Base-by-base conservation (phyloP, 2,888 invertebrate species). In the Ethmia dodecea region DNA sequence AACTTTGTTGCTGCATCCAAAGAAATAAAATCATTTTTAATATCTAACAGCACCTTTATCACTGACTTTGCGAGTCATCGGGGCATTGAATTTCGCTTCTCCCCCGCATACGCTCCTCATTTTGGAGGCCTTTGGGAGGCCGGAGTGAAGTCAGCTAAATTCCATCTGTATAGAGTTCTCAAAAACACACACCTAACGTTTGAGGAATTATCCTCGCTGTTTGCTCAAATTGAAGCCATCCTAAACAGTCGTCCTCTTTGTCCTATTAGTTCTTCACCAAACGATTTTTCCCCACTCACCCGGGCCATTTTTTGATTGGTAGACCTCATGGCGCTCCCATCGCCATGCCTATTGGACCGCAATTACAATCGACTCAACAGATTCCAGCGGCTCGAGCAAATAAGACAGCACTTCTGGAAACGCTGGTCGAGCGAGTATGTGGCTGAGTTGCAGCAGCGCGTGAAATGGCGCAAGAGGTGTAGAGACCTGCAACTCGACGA, bases 371-470 rank as follows among this genome's bases (percentile, higher is more conserved):
- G 33, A 22, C 34, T 40, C 1, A 31, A 35, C 32, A 35, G 37
- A 36, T 41, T 18, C 22, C 32, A 35, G 12, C 38, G 15, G 5
- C 26, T 46, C 5, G 38, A 43, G 24, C 36, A 40, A 6, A 13
- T 38, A 6, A 22, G 37, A 6, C 33, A 38, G 13, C 40, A 42
- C 14, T 43, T 48, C 13, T 45, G 48, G 43, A 13, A 27, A 20
- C 31, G 44, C n/a, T 45, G 40, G 39, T 27, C 31, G n/a, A 16
- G 22, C 3, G 41, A 47, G 14, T 43, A 37, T n/a, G 6, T 47
- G n/a, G 10, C 25, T 6, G 39, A 43, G 14, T 34, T 45, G 6
- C 44, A 44, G 29, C 33, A 38, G 9, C 32, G 36, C 12, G 15
- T 39, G 2, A 44, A 47, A 13, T 43, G 36, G 40, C 31, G 31